A percentile compares a stretch with the other conserved stretches of the same genome.
Conservation (phyloP, 30 jellyfish, hydroid and myxozoan species). For the Catostylus mosaicus region DNA sequence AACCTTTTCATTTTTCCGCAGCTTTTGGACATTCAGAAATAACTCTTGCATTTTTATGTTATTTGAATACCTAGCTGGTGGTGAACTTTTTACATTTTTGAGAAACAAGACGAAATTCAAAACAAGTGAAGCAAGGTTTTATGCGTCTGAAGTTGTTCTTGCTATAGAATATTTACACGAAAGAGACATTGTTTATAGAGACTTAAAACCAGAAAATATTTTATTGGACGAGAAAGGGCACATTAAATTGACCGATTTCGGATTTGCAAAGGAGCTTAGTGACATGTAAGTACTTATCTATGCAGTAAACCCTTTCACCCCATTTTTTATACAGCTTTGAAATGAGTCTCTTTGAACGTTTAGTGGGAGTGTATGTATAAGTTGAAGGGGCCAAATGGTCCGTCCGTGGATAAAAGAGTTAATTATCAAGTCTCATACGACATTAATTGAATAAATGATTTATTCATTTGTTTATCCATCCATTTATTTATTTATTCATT, state of each 20-base stretch:
- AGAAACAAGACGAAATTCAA: slow-evolving; percentile 75
- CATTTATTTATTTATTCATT: neutral
- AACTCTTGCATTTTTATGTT: slow-evolving; percentile 77
- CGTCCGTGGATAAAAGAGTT: no score
- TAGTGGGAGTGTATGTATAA: no score
- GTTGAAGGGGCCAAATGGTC: no score
- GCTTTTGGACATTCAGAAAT: slow-evolving; percentile 84
- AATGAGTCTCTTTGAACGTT: no score
- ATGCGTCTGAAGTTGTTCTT: slow-evolving; percentile 76
- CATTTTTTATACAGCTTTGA: neutral
- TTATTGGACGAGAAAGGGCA: slow-evolving; percentile 82
- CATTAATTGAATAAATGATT: no score
- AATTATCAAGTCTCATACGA: no score
- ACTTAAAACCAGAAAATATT: slow-evolving; percentile 93
- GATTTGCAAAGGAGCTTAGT: slow-evolving; percentile 82
- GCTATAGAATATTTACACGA: slow-evolving; percentile 90
- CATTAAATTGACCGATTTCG: slow-evolving; percentile 91
- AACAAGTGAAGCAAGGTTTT: slow-evolving; percentile 71
- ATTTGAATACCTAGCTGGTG: slow-evolving; percentile 94
- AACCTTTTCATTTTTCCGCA: slow-evolving; percentile 9
- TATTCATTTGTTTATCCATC: neutral
- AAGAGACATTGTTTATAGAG: slow-evolving; percentile 83
- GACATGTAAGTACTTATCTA: slow-evolving; percentile 77
- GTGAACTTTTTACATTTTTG: slow-evolving; percentile 93
- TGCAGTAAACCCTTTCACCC: neutral